Conservation (phyloP, 2,888 invertebrate species). For the Bombylius discolor region DNA sequence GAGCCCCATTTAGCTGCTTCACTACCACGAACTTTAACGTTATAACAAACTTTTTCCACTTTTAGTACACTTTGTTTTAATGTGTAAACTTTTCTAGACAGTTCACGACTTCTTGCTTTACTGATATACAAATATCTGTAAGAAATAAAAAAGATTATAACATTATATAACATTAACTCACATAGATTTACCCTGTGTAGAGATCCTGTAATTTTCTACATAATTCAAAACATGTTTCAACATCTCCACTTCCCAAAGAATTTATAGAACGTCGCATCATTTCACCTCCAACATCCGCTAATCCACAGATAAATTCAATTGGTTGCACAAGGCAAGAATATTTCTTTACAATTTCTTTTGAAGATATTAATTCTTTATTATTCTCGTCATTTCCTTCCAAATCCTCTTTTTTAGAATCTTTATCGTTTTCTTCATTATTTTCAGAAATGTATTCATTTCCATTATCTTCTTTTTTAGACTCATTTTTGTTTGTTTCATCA, state of each 20-base stretch:
- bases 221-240: slow-evolving; percentile 53
- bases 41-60: slow-evolving; percentile 74
- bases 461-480: slow-evolving; percentile 2
- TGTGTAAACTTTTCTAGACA: slow-evolving; percentile 55
- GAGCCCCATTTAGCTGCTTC: slow-evolving; percentile 53
- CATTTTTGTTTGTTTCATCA: too few species aligned
- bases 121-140: slow-evolving; percentile 38
- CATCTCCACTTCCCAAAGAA: slow-evolving; percentile 62
- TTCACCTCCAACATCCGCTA: slow-evolving; percentile 81
- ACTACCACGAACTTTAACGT: slow-evolving; percentile 62
- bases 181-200: slow-evolving; percentile 25
- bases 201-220: slow-evolving; percentile 54
- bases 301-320: slow-evolving; percentile 55
- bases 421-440: neutral
- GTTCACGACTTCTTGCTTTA: slow-evolving; percentile 43
- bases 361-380: neutral
- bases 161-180: neutral
- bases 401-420: neutral
- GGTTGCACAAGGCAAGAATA: slow-evolving; percentile 34
- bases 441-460: neutral
- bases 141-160: slow-evolving; percentile 11
- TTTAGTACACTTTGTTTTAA: slow-evolving; percentile 65
- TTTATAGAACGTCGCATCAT: slow-evolving; percentile 81
- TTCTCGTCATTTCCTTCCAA: neutral
- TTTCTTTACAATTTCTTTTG: slow-evolving; percentile 6